Evolutionary conservation across 2,888 invertebrate genomes (phyloP).

Genomic region (Quadroppia sp.): DNA sequence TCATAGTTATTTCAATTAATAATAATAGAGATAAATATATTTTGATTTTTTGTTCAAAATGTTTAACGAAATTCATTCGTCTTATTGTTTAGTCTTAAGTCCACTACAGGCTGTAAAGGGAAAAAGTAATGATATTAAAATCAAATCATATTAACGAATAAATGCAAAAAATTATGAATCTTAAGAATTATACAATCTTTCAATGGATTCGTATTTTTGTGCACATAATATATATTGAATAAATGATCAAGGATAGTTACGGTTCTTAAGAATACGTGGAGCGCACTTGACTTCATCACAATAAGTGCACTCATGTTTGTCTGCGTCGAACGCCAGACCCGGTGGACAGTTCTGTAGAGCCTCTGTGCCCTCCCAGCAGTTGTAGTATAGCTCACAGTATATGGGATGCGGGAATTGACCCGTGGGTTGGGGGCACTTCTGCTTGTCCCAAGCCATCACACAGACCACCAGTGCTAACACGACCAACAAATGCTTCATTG

Average conservation of each 20-base stretch:
- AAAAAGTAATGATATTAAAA: no score
- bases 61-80: no score
- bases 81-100: no score
- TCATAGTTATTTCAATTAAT: no score
- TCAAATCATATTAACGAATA: no score
- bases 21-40: no score
- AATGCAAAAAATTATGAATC: no score
- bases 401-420: neutral
- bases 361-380: conserved; percentile 12
- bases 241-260: neutral
- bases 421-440: conserved; percentile 4
- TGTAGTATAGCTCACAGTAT: neutral
- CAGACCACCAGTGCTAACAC: neutral
- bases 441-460: neutral
- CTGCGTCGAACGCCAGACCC: neutral
- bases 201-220: no score
- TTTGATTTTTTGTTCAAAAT: no score
- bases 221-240: no score
- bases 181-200: no score
- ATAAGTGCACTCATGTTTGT: conserved; percentile 7
- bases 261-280: neutral
- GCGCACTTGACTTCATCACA: conserved; percentile 5
- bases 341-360: neutral
- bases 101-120: no score
- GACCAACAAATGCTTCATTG: neutral